Evolutionary conservation across 2,888 invertebrate genomes (phyloP), one percentile per base, ranked within the genome.

Genomic region (Macropis europaea): DNA sequence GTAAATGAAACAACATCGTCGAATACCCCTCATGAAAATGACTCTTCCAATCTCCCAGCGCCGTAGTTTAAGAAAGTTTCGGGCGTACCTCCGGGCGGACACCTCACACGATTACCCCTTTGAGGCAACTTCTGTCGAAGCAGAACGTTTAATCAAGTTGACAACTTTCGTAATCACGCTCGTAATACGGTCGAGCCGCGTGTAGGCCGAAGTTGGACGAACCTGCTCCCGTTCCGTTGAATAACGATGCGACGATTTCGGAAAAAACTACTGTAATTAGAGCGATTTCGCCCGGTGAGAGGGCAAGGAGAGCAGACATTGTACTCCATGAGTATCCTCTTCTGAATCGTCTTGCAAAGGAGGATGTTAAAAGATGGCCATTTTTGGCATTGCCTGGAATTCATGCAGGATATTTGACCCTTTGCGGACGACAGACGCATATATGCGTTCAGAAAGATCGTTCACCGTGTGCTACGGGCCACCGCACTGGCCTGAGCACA

Each of bases 101-200:
- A 76, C 76, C 81, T 81, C 81, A 76, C 79, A 70, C 81, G 81
- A 81, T 81, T 81, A 81, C 76, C 79, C 81, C 81, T 81, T 81
- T 81, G 81, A 81, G 72, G 61, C 59, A 81, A 81, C 81, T 81
- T 81, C 75, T 38, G 63, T 30, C 74, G 59, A 81, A 60, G 79
- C 79, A 70, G 79, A 79, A 67, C 81, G 77, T 79, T 81, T 81
- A 81, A 81, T 81, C 81, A 81, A 81, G 77, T 81, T 81, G 81
- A 81, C 81, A 81, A 81, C 82, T 81, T 81, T 77, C 81, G 79
- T 81, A 81, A 81, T 81, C 81, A 81, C 77, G 73, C 60, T 52
- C 43, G 73, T 81, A 81, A 81, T 81, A 77, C 63, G 72, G 53
- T 48, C 61, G 50, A 22, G 42, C 56, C 73, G 60, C 70, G 62